Evolutionary conservation across 30 jellyfish, hydroid and myxozoan species (phyloP), one percentile per base, ranked within the genome.

Genomic region (Nemopilema nomurai): DNA sequence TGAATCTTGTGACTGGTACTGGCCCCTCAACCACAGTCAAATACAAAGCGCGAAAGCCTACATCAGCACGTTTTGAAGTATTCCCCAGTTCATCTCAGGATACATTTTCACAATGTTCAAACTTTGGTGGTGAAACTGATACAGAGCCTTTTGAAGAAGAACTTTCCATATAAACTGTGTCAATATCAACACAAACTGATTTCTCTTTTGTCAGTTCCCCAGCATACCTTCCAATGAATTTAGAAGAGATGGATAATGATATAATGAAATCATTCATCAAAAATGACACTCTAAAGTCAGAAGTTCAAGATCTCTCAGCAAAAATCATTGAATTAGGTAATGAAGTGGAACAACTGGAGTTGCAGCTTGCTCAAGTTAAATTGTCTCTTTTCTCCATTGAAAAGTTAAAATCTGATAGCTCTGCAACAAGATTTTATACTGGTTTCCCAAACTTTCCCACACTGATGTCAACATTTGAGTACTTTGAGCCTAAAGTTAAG

Each of bases 181-280:
- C 6, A 64, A 64, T 26, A 21, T 64, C 74, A 64, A 64, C 74
- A 8, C 74, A 64, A 64, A 64, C 74, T 21, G 74, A 64, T 26
- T 64, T 64, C 32, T 64, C 74, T 23, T 26, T 64, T 26, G 32
- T 64, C 8, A 64, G 17, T 26, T 64, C 74, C 74, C 74, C 74
- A 4, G 8, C 6, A 21, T 64, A 64, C 74, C 74, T 64, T 64
- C 74, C 74, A 21, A 64, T 64, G 6, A 26, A 64, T 64, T 64
- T 26, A 3, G 74, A 26, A 21, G 17, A 64, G 32, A 64, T 64
- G 17, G 32, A 26, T 3, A 64, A 64, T 64, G 74, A 64, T 64
- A 64, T 64, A 64, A 64, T 64, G 74, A 8, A 64, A 64, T 23
- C 32, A 21, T 64, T 64, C 32, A 21, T 21, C 28, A 64, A 26